Conservation (phyloP, 2,797 vertebrate genomes). For the Phrynocephalus guinanensis region DNA sequence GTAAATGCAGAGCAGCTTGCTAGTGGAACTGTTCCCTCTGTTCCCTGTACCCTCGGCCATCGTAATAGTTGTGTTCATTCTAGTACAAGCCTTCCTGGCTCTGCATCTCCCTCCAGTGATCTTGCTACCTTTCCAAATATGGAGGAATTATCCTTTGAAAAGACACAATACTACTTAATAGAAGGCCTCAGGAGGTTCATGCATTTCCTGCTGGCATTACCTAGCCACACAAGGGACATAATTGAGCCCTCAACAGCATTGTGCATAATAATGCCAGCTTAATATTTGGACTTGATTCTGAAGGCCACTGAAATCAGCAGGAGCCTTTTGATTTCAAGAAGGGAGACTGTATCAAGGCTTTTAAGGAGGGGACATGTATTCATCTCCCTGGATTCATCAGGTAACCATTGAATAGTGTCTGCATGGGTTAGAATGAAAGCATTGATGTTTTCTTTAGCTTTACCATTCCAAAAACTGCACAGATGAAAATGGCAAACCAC, state of each 20-base stretch:
- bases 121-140: conserved; percentile 38
- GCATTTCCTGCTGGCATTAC: not conserved
- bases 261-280: conserved; percentile 37
- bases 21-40: not conserved
- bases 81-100: conserved; percentile 15
- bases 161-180: not conserved
- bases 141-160: not conserved
- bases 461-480: conserved; percentile 7
- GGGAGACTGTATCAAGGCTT: not conserved
- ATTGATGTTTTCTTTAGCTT: conserved; percentile 7
- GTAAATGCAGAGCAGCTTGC: not conserved
- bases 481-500: conserved; percentile 4
- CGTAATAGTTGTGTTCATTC: conserved; percentile 17
- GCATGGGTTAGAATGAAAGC: conserved; percentile 28
- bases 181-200: not conserved
- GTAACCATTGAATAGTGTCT: conserved; percentile 9
- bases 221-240: conserved; percentile 24
- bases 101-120: conserved; percentile 4
- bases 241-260: conserved; percentile 31
- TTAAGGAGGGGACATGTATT: conserved; percentile 11
- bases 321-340: conserved; percentile 8
- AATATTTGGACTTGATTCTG: conserved; percentile 41
- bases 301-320: conserved; percentile 25
- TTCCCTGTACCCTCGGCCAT: not conserved
- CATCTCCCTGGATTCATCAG: conserved; percentile 20